These are phyloP conservation scores for Ornithorhynchus anatinus DNA, from an alignment of 2,113 vertebrate species.

Conservation along the genomic window DNA sequence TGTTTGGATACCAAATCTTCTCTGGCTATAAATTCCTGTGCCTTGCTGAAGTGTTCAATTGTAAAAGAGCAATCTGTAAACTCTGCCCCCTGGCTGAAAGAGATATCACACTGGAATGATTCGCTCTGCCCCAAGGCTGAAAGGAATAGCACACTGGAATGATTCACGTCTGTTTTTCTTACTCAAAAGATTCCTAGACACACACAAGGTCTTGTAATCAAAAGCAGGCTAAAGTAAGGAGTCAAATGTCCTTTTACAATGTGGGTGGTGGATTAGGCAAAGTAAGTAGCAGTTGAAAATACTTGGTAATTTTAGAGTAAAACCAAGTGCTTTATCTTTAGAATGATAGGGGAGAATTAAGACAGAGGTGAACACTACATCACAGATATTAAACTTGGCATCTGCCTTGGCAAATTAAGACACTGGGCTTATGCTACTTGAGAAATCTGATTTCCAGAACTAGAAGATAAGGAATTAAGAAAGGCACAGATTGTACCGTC, in stretches of 20 bases:
- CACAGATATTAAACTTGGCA: background rate
- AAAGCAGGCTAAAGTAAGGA: no score
- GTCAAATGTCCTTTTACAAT: background rate
- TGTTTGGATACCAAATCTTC: no score
- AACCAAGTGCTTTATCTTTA: background rate
- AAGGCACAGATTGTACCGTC: background rate
- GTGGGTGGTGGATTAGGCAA: background rate
- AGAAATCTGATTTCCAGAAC: background rate
- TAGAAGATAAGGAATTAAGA: background rate
- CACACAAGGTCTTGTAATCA: no score
- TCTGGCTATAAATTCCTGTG: no score
- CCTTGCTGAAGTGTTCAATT: no score
- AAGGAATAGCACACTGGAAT: no score
- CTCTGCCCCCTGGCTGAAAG: no score
- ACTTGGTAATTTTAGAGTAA: background rate
- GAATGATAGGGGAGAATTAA: background rate
- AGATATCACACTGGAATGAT: no score
- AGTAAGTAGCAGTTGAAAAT: background rate
- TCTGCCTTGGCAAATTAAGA: background rate
- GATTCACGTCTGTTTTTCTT: no score
- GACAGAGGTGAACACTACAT: background rate
- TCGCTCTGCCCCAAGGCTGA: no score
- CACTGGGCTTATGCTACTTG: background rate
- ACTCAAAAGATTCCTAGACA: no score
- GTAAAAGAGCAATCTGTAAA: no score